Base-by-base conservation (phyloP, 1,140 invertebrate species). In the Diorhabda sublineata region DNA sequence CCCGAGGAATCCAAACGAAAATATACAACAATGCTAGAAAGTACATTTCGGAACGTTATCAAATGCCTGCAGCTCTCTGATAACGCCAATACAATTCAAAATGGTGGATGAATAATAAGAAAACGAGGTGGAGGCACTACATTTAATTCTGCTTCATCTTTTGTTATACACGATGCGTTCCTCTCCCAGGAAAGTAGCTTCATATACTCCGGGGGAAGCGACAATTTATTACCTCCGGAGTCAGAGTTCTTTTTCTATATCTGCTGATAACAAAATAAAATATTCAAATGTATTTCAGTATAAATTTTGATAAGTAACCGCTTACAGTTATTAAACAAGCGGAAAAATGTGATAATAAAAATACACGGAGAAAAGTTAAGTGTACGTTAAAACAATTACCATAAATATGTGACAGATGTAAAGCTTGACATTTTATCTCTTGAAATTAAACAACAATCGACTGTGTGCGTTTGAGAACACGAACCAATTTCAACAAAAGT, bases 11-110 rank as follows among this genome's bases (percentile, higher is more conserved):
- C n/a, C 47, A 52, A 52, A 52, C 47, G 47, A 52, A 52, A 52
- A 52, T 52, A 52, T 52, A 52, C 47, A 52, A 52, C 47, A 52
- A 52, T 52, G 47, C 47, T 52, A 52, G 47, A 52, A 52, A 52
- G 47, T 52, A 52, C 47, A 52, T 52, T 52, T 52, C n/a, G 47
- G 47, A n/a, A 52, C 47, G 47, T 52, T 52, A 52, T 52, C 47
- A 52, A 52, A 52, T 6, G 47, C 47, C 47, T 52, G 47, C 47
- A 52, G 47, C 47, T 52, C n/a, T n/a, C 47, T 52, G 47, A 52
- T 52, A 52, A 52, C 47, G 47, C 47, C 47, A 52, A 52, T 52
- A 52, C 47, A 52, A 6, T 3, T n/a, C 47, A 52, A 52, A 52
- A 52, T 52, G 47, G 47, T 8, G 47, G 47, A 52, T 52, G 47